phyloP scores from a whole-genome alignment of 2,797 vertebrate genomes.

The Podarcis siculus region DNA sequence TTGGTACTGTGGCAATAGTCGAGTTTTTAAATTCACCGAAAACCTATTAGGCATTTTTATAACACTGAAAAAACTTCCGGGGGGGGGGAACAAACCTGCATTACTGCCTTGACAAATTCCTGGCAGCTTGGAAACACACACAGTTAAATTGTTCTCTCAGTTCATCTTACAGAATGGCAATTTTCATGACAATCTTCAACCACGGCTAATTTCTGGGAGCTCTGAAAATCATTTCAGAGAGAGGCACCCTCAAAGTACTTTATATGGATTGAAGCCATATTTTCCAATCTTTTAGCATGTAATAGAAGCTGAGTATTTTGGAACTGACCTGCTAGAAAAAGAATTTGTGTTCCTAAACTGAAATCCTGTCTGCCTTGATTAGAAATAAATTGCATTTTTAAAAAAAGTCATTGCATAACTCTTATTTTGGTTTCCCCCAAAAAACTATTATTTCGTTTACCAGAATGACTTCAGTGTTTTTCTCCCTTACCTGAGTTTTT shows the following conservation, averaged over 20 bases:
- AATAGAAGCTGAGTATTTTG: conserved; percentile 60
- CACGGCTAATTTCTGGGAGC: conserved; percentile 63
- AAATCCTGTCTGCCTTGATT: conserved; percentile 64
- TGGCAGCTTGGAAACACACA: conserved; percentile 67
- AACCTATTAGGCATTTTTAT: conserved; percentile 57
- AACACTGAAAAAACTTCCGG: conserved; percentile 45
- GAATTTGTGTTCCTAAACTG: conserved; percentile 44
- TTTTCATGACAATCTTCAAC: conserved; percentile 61
- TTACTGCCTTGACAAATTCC: conserved; percentile 62
- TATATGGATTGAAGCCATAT: conserved; percentile 78
- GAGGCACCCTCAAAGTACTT: conserved; percentile 47
- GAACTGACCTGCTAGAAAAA: conserved; percentile 52
- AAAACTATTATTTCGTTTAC: conserved; percentile 56
- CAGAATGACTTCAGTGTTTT: conserved; percentile 58
- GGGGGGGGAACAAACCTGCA: conserved; percentile 38
- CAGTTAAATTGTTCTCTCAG: conserved; percentile 49
- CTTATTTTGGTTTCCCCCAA: conserved; percentile 37
- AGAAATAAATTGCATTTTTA: conserved; percentile 60
- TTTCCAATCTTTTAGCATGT: conserved; percentile 64
- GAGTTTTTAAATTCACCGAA: conserved; percentile 42
- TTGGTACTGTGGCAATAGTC: conserved; percentile 59
- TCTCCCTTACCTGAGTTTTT: conserved; percentile 71
- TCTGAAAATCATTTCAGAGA: conserved; percentile 60
- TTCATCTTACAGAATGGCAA: conserved; percentile 61
- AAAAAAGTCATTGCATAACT: conserved; percentile 10